These are phyloP conservation scores for Gambelia wislizenii DNA, from an alignment of 2,797 vertebrate species.

Conservation along the genomic window DNA sequence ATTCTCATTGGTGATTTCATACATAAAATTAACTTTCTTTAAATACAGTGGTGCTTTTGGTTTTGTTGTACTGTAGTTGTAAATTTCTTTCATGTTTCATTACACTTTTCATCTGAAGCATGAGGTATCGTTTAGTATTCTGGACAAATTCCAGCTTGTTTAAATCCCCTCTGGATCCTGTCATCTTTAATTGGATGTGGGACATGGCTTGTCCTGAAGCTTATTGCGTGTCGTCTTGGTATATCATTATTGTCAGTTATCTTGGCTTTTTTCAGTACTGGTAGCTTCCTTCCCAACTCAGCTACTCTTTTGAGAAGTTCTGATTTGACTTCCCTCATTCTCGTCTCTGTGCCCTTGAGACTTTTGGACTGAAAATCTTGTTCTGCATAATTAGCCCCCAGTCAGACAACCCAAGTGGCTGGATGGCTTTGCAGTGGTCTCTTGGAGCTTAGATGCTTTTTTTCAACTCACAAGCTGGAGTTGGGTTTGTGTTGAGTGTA, in stretches of 20 bases:
- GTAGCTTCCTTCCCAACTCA: not conserved
- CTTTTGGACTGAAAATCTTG: not conserved
- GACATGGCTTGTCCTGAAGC: not conserved
- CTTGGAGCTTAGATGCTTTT: not conserved
- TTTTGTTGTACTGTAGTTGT: not conserved
- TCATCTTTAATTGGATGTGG: constrained; percentile 13
- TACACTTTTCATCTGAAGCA: constrained; percentile 24
- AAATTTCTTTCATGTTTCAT: constrained; percentile 28
- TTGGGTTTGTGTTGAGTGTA: not conserved
- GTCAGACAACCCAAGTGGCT: not conserved
- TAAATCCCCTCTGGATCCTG: not conserved
- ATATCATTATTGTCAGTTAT: not conserved
- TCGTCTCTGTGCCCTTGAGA: not conserved
- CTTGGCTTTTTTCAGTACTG: not conserved
- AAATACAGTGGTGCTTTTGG: too few species aligned
- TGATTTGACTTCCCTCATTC: not conserved
- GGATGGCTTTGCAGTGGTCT: not conserved
- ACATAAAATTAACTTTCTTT: not conserved
- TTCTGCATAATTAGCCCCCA: not conserved
- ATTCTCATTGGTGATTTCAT: not conserved
- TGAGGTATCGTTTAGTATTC: not conserved
- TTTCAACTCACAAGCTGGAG: not conserved
- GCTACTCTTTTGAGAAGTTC: not conserved
- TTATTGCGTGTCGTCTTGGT: not conserved
- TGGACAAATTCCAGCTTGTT: not conserved